Evolutionary conservation across 92 coral and sea anemone genomes (phyloP).

Genomic region (Nematostella vectensis): DNA sequence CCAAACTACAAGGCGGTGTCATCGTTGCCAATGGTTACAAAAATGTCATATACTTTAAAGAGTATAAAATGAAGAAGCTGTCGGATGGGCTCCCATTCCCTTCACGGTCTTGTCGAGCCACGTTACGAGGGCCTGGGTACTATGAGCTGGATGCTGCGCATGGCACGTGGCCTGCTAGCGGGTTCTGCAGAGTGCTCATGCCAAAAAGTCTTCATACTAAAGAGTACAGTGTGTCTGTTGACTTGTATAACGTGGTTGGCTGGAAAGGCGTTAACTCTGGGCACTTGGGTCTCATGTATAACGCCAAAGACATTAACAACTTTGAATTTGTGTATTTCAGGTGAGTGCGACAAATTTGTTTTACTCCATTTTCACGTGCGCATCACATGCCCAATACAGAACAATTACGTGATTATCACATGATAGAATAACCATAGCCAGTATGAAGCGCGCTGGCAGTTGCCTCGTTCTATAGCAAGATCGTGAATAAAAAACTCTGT

Average conservation of each 20-base stretch:
- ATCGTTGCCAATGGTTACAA: slow-evolving; percentile 68
- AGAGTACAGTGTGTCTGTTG: slow-evolving; percentile 4
- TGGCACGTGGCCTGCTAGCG: slow-evolving; percentile 12
- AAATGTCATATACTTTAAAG: slow-evolving; percentile 39
- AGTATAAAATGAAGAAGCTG: slow-evolving; percentile 1
- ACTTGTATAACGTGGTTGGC: slow-evolving; percentile 2
- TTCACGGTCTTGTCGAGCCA: not conserved
- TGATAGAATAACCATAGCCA: no score
- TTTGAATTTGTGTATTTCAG: slow-evolving; percentile 24
- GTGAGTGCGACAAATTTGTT: slow-evolving; percentile 8
- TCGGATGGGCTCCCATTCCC: not conserved
- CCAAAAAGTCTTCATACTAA: not conserved
- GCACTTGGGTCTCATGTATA: slow-evolving; percentile 22
- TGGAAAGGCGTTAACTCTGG: not conserved
- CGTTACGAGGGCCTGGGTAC: not conserved
- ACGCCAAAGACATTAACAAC: slow-evolving; percentile 15
- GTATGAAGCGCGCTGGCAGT: no score
- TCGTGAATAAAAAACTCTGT: no score
- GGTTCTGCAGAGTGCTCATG: slow-evolving; percentile 13
- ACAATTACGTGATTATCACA: no score
- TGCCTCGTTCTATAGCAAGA: no score
- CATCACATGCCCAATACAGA: no score
- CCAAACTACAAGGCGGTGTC: slow-evolving; percentile 50
- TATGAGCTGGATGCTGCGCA: slow-evolving; percentile 4
- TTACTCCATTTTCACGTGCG: no score